Base-by-base conservation (phyloP, 1,140 invertebrate genomes). In the Mactra quadrangularis region DNA sequence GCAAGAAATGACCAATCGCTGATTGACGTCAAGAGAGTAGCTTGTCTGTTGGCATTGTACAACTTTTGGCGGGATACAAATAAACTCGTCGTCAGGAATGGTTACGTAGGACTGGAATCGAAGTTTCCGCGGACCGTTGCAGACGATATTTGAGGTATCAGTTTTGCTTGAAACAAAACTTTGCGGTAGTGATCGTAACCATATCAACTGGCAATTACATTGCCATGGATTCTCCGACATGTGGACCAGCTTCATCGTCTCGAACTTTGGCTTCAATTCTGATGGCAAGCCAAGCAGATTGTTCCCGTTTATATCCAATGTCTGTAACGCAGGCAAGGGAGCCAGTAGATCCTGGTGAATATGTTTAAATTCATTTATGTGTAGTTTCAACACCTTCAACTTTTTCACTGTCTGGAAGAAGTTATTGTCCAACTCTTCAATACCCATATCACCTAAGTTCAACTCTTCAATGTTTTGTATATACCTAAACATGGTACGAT, bases 11-110 rank as follows among this genome's bases (percentile, higher is more conserved):
- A 27, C 31, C 19, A 82, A 47, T 29, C 35, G 22, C 15, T 52
- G 33, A 55, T 82, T 62, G 1, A 74, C 70, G 25, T 72, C 57
- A 25, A 82, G 29, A 7, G 68, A 64, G 52, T 82, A 82, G 35
- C 19, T n/a, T 22, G 47, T 25, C 9, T 45, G 31, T 25, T 82
- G 55, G 60, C 79, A 82, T 52, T 55, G 41, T 15, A 82, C 22
- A 33, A 82, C 59, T 35, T 74, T 75, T 41, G 79, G 79, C 19
- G 79, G 70, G 66, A 82, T 82, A n/a, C 79, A 82, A 29, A 53
- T 35, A 35, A 74, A 82, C 9, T 82, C 47, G 0, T 38, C 27
- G 29, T 82, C 35, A 33, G 79, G 79, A 52, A 82, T 59, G 41
- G 72, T 82, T 3, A 82, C 38, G 29, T 74, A 82, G 7, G 79